A percentile compares a stretch with the other conserved stretches of the same genome.
Evolutionary conservation across 2,113 vertebrate genomes (phyloP).

Genomic region (Nerophis ophidion): DNA sequence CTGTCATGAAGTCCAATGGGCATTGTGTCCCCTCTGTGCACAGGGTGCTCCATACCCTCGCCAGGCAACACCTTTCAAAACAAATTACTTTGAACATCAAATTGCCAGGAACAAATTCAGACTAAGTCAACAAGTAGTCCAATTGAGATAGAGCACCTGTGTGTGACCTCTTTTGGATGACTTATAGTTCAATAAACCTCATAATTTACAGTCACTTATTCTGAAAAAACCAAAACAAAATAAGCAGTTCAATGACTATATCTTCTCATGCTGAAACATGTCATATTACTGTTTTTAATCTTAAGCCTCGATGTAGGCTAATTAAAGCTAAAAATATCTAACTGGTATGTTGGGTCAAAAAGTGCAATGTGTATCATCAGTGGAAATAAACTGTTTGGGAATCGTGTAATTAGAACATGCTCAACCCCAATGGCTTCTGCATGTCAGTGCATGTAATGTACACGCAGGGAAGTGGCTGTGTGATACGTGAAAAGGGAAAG

Average conservation of each 20-base stretch:
- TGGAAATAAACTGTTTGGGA: neutral
- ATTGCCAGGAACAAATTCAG: neutral
- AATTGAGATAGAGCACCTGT: neutral
- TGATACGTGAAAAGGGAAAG: neutral
- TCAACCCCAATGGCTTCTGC: neutral
- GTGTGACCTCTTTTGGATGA: neutral
- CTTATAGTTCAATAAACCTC: neutral
- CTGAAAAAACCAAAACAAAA: neutral
- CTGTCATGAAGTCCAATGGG: conserved; percentile 78
- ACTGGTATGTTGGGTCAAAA: conserved; percentile 9
- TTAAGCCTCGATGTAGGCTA: conserved; percentile 38
- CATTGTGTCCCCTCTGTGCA: conserved; percentile 80
- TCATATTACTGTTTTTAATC: conserved; percentile 36
- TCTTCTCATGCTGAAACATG: conserved; percentile 19
- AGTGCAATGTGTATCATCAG: neutral
- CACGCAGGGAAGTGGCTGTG: neutral
- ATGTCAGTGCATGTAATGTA: neutral
- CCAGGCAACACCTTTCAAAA: conserved; percentile 18
- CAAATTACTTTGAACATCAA: neutral
- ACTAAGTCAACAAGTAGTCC: neutral
- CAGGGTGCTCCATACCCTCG: conserved; percentile 79
- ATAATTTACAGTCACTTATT: neutral
- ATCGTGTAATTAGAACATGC: neutral
- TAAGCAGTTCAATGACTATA: neutral
- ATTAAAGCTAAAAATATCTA: conserved; percentile 47